Base-by-base conservation (phyloP, 2,113 vertebrate species). In the Anguilla japonica region DNA sequence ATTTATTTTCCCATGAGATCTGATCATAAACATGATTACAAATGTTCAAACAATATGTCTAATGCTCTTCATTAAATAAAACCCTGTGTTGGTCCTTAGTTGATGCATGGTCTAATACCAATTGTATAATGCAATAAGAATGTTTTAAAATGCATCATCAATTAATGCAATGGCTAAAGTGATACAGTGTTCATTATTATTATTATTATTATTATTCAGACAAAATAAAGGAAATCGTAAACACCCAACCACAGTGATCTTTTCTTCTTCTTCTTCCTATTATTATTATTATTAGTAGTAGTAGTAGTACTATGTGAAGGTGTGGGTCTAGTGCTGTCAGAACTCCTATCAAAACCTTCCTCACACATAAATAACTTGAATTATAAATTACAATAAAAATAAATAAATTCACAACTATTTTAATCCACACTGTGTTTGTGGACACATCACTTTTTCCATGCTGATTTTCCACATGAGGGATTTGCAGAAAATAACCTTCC, bases 1-100 rank as follows among this genome's bases (percentile, higher is more conserved):
- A 53, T 82, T 20, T 53, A 15, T 20, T 60, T 1, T 6, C 82
- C 26, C 39, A 34, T 60, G 53, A 57, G 82, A 39, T 60, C 39
- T 22, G 82, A 83, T 60, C 22, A 34, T 60, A 83, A 83, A 83
- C 82, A 83, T 13, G 53, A 83, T 83, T 83, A 50, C 56, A 40
- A 40, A 83, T 40, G 82, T 22, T 60, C 82, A 83, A 83, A 83
- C 56, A 40, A 63, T 60, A 83, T 83, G 53, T 56, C 56, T 40
- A 34, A 83, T 63, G 43, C 26, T 7, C 5, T 75, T 75, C 71
- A 29, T 2, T 75, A 34, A 75, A 75, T 34, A 75, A 5, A 13
- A 46, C 34, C 34, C 3, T 71, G 4, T 71, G 63, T n/a, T 71
- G 26, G 63, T n/a, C 26, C 63, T n/a, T 71, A 5, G 26, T 71